Conservation (phyloP, 2,113 vertebrate species). For the Oncorhynchus nerka region DNA sequence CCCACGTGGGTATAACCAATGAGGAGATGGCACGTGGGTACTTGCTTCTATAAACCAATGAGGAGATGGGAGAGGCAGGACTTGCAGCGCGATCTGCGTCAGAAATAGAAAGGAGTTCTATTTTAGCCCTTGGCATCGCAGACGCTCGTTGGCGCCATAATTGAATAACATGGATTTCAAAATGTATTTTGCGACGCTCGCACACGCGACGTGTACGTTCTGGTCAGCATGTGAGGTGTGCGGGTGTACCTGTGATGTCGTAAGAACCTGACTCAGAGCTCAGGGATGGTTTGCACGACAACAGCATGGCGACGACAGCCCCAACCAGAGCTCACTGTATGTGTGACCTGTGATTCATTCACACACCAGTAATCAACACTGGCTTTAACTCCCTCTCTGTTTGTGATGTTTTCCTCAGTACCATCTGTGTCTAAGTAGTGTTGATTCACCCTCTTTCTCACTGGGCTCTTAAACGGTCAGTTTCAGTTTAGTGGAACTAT, state of each 20-base stretch:
- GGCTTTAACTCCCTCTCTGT: not conserved
- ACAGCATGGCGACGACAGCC: not conserved
- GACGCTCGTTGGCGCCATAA: too few relatives aligned
- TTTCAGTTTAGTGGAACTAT: not conserved
- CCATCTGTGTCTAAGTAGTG: conserved; percentile 41
- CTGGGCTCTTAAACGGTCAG: not conserved
- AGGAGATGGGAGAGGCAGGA: too few relatives aligned
- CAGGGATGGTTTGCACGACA: conserved; percentile 13
- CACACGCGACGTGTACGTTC: too few relatives aligned
- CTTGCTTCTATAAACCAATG: too few relatives aligned
- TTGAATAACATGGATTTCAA: too few relatives aligned
- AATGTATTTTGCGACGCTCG: too few relatives aligned
- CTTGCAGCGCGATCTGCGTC: too few relatives aligned
- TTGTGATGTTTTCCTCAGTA: conserved; percentile 35
- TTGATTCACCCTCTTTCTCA: not conserved
- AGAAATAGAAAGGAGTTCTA: too few relatives aligned
- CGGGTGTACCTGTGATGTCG: not conserved
- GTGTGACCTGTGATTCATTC: conserved; percentile 60
- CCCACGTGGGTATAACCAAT: too few relatives aligned
- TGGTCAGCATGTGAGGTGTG: too few relatives aligned
- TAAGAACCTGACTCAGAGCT: not conserved
- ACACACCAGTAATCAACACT: conserved; percentile 45
- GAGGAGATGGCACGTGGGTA: too few relatives aligned
- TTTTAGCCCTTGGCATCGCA: too few relatives aligned
- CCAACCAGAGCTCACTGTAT: conserved; percentile 24